Evolutionary conservation across 1,140 invertebrate species (phyloP).

Genomic region (Hyphantria cunea): DNA sequence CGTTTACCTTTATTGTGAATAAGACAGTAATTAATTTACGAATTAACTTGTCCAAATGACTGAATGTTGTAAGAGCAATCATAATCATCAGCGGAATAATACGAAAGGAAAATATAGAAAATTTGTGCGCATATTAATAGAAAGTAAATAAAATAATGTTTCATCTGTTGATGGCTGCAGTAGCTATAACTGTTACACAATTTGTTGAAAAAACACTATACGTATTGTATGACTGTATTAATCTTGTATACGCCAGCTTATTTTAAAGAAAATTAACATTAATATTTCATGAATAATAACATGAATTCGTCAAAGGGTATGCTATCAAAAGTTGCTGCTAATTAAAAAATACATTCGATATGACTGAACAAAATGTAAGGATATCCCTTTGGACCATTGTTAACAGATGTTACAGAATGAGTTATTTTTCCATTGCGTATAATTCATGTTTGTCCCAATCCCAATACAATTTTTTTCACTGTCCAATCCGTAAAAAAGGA

Average conservation of each 20-base stretch:
- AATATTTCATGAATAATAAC: neutral
- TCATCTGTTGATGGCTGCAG: conserved; percentile 33
- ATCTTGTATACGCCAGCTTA: neutral
- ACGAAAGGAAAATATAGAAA: conserved; percentile 19
- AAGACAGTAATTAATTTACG: conserved; percentile 8
- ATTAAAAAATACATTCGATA: conserved; percentile 1
- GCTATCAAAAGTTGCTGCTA: conserved; percentile 4
- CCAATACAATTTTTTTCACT: conserved; percentile 28
- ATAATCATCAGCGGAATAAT: conserved; percentile 10
- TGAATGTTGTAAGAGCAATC: conserved; percentile 10
- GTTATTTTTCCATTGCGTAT: conserved; percentile 37
- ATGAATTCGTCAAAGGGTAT: neutral
- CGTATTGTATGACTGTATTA: neutral
- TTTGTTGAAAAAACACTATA: conserved; percentile 15
- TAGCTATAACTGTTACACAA: conserved; percentile 17
- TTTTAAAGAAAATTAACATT: neutral
- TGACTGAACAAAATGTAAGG: conserved; percentile 8
- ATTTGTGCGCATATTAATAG: conserved; percentile 40
- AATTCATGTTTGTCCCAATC: conserved; percentile 32
- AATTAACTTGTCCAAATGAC: conserved; percentile 1
- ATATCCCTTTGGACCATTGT: conserved; percentile 25
- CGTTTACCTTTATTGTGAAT: conserved; percentile 13
- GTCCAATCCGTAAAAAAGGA: conserved; percentile 13
- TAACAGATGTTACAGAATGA: conserved; percentile 35
- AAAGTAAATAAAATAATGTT: conserved; percentile 45